Evolutionary conservation across 2,113 vertebrate species (phyloP), one percentile per base, ranked within the genome.

Genomic region (Chitala chitala): DNA sequence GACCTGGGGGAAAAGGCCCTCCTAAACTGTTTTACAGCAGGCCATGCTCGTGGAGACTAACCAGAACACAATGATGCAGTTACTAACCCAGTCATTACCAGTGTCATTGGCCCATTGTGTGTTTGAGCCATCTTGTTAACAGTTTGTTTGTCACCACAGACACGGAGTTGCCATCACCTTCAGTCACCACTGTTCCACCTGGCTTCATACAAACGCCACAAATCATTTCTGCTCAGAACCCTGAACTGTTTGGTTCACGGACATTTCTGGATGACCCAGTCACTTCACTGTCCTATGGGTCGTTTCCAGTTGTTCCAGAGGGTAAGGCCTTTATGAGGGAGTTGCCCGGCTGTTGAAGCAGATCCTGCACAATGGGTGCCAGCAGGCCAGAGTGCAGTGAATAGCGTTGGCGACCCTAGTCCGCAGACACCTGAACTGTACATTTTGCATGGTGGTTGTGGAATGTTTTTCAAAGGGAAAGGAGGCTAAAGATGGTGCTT

Each of bases 61-160:
- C 68, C 46, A 31, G 36, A 53, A 31, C n/a, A 10, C 38, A 68
- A 5, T 17, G 22, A 68, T 5, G 3, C 29, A 20, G 15, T 20
- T 24, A 26, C 64, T 69, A 69, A 69, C 68, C 46, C 15, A 5
- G 7, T 26, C 13, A 13, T 33, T 51, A 20, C 24, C 40, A 24
- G 13, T n/a, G 36, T 53, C 24, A 44, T 33, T 20, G 24, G 68
- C n/a, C 42, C 68, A 53, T 17, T 50, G 24, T 69, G 12, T 24
- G 26, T 20, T 26, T 63, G 15, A 24, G 36, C 66, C 66, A 69
- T 69, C 33, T 69, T 50, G 44, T 89, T 91, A 89, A 88, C 82
- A 89, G 90, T 99, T 90, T 98, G 93, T 99, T 98, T 98, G 94
- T 96, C 92, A 95, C 93, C 94, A 96, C 95, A 98, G 96, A 97